A percentile compares a stretch with the other conserved stretches of the same genome.
phyloP scores from a whole-genome alignment of 64 coral and sea anemone species.

The Pocillopora damicornis region DNA sequence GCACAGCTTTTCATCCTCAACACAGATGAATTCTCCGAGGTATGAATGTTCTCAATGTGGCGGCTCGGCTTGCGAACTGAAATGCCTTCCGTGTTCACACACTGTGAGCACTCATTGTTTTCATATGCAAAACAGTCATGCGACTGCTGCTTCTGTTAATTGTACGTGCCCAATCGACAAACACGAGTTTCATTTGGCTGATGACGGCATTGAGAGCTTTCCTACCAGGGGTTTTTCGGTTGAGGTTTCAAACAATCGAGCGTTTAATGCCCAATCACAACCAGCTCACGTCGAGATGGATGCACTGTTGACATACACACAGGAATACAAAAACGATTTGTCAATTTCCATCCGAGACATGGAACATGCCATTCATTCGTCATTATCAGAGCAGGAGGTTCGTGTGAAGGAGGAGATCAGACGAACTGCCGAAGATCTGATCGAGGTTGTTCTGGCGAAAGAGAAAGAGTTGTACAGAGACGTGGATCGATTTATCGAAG shows the following conservation, averaged over 20 bases:
- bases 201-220: neutral
- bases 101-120: constrained; percentile 13
- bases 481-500: constrained; percentile 25
- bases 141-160: neutral
- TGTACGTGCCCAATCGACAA: constrained; percentile 6
- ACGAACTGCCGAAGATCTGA: neutral
- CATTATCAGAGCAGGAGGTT: constrained; percentile 11
- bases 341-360: constrained; percentile 17
- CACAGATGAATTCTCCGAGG: neutral
- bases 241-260: neutral
- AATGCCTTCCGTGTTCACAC: constrained; percentile 28
- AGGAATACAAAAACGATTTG: constrained; percentile 30
- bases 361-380: constrained; percentile 24
- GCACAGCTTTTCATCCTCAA: neutral
- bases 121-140: neutral
- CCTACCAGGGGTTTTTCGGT: constrained; percentile 7
- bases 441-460: neutral
- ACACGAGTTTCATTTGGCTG: neutral
- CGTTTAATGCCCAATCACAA: neutral
- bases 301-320: constrained; percentile 18
- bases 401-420: constrained; percentile 23
- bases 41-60: neutral
- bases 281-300: neutral
- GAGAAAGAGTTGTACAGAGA: constrained; percentile 18
- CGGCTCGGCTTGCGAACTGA: neutral